Conservation (phyloP, 2,888 invertebrate species). For the Bombylius major region DNA sequence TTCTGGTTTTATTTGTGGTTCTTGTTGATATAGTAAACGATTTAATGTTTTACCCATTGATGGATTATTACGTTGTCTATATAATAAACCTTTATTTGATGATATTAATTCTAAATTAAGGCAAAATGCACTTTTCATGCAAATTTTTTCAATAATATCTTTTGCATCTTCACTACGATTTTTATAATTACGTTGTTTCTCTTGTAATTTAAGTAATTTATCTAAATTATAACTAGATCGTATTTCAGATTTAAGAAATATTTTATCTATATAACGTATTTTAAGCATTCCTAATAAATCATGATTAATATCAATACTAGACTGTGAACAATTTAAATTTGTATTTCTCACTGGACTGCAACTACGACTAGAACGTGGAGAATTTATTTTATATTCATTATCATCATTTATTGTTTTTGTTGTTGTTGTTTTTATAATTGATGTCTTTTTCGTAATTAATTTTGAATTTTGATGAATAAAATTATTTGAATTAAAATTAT, state of each 20-base stretch:
- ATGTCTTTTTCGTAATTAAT: too few species aligned
- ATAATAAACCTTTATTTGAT: slow-evolving; percentile 16
- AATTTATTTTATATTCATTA: slow-evolving; percentile 23
- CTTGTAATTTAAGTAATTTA: slow-evolving; percentile 55
- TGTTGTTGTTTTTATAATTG: too few species aligned
- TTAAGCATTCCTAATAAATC: slow-evolving; percentile 23
- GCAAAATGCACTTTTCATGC: slow-evolving; percentile 36
- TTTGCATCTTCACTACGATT: slow-evolving; percentile 52
- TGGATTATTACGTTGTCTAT: slow-evolving; percentile 23
- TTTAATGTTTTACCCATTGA: slow-evolving; percentile 33
- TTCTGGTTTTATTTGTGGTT: slow-evolving; percentile 26
- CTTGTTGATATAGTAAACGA: slow-evolving; percentile 25
- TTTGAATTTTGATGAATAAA: not conserved
- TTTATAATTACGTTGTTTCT: slow-evolving; percentile 57
- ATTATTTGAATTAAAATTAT: slow-evolving; percentile 13
- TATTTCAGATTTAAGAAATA: slow-evolving; percentile 48
- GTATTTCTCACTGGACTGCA: slow-evolving; percentile 21
- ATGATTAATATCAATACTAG: not conserved
- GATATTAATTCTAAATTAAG: slow-evolving; percentile 20
- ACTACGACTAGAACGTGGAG: slow-evolving; percentile 27
- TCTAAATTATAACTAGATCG: slow-evolving; percentile 59
- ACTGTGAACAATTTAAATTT: not conserved
- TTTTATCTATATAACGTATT: slow-evolving; percentile 28
- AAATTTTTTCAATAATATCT: slow-evolving; percentile 39
- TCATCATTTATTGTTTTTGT: not conserved